Conservation (phyloP, 2,888 invertebrate genomes). For the Cataglyphis rosenhaueri region DNA sequence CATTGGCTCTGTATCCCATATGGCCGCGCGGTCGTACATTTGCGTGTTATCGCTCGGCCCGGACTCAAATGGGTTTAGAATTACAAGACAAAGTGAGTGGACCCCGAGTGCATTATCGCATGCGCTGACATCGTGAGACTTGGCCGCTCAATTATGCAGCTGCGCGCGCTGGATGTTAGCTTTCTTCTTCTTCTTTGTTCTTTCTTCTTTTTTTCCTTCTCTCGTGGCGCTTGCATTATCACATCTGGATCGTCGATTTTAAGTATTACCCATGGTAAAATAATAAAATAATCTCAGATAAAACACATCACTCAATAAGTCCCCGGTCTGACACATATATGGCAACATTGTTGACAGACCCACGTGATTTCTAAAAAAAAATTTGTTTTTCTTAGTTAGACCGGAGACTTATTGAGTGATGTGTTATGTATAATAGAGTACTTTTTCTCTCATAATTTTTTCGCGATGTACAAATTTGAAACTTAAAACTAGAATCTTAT, state of each 20-base stretch:
- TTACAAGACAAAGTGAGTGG: conserved; percentile 63
- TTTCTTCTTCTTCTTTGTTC: conserved; percentile 5
- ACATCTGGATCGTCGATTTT: conserved; percentile 32
- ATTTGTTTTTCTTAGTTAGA: too few relatives aligned
- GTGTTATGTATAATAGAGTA: not conserved
- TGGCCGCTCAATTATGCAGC: conserved; percentile 57
- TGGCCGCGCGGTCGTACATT: conserved; percentile 16
- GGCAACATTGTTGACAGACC: too few relatives aligned
- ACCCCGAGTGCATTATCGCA: conserved; percentile 60
- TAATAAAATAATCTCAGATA: conserved; percentile 6
- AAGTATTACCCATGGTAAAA: not conserved
- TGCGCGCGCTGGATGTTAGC: conserved; percentile 35
- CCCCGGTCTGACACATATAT: too few relatives aligned
- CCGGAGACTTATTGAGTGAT: too few relatives aligned
- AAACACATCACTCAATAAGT: too few relatives aligned
- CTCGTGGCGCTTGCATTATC: conserved; percentile 28
- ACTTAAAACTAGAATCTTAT: not conserved
- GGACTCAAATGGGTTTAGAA: conserved; percentile 51
- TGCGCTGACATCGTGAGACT: conserved; percentile 62
- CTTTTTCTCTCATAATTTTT: not conserved
- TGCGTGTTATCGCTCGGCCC: conserved; percentile 38
- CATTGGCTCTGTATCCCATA: conserved; percentile 31
- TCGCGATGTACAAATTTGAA: not conserved
- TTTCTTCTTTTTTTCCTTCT: not conserved
- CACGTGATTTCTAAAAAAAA: too few relatives aligned